Conservation (phyloP, 2,888 invertebrate species). For the Sylvicola fuscatus region DNA sequence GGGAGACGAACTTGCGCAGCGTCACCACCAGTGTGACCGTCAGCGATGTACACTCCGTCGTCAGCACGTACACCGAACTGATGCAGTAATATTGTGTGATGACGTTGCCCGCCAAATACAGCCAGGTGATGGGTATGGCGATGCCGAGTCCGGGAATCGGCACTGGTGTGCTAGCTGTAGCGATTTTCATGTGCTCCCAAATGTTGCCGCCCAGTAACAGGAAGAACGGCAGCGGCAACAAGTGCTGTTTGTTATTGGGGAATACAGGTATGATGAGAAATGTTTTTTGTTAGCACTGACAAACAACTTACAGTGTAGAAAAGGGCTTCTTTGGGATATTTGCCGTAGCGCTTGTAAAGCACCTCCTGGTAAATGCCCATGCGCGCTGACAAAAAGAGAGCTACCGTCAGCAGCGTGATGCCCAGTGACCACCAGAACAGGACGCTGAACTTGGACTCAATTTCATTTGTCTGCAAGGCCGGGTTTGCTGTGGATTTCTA, state of each 20-base stretch:
- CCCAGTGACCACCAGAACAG: slow-evolving; percentile 47
- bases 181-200: slow-evolving; percentile 49
- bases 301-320: slow-evolving; percentile 67
- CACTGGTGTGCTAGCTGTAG: slow-evolving; percentile 38
- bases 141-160: slow-evolving; percentile 36
- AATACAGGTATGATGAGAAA: not conserved
- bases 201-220: slow-evolving; percentile 59
- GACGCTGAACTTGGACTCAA: slow-evolving; percentile 14
- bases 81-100: slow-evolving; percentile 89
- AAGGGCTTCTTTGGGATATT: slow-evolving; percentile 75
- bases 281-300: slow-evolving; percentile 8
- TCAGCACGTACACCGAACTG: slow-evolving; percentile 81
- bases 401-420: slow-evolving; percentile 63
- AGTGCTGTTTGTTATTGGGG: slow-evolving; percentile 35
- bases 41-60: slow-evolving; percentile 82
- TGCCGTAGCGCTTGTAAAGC: slow-evolving; percentile 64
- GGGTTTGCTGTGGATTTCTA: slow-evolving; percentile 36
- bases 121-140: slow-evolving; percentile 48
- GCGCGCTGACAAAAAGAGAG: slow-evolving; percentile 78
- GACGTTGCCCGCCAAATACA: slow-evolving; percentile 62
- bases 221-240: slow-evolving; percentile 79
- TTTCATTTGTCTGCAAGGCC: slow-evolving; percentile 21
- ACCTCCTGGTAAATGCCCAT: slow-evolving; percentile 93
- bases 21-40: slow-evolving; percentile 94
- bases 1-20: slow-evolving; percentile 80